These are phyloP conservation scores for Emys orbicularis DNA, from an alignment of 2,797 vertebrate genomes.

Conservation along the genomic window DNA sequence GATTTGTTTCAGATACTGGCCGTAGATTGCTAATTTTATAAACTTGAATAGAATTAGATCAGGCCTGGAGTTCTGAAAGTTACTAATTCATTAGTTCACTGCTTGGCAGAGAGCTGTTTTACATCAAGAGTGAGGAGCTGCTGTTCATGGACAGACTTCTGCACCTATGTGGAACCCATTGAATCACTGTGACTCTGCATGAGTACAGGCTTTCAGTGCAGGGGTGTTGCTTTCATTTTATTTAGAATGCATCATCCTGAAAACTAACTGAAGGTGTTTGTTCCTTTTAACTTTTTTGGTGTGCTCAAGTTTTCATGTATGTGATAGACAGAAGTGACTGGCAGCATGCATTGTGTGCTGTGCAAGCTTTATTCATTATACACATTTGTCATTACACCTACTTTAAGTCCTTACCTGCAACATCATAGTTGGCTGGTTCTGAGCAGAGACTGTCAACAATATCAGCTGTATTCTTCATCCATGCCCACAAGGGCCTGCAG, in stretches of 20 bases:
- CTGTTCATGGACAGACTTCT: conserved; percentile 22
- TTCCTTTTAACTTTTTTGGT: neutral
- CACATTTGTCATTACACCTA: neutral
- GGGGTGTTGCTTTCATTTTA: neutral
- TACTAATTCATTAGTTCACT: conserved; percentile 71
- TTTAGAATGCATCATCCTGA: conserved; percentile 9
- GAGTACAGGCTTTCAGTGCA: neutral
- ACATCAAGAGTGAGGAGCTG: conserved; percentile 55
- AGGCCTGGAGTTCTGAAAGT: conserved; percentile 61
- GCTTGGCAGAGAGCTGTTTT: conserved; percentile 54
- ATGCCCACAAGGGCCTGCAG: neutral
- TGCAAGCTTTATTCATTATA: neutral
- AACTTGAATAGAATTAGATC: conserved; percentile 71
- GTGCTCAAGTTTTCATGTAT: conserved; percentile 14
- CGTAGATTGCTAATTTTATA: conserved; percentile 68
- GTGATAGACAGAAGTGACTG: neutral
- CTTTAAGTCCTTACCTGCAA: neutral
- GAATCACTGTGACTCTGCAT: neutral
- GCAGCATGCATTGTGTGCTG: neutral
- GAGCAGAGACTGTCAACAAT: neutral
- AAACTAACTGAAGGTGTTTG: conserved; percentile 1
- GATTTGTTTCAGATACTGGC: conserved; percentile 40
- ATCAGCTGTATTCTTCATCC: neutral
- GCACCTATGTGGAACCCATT: neutral
- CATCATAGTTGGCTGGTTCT: neutral